A percentile compares a stretch with the other conserved stretches of the same genome.
Evolutionary conservation across 2,797 vertebrate genomes (phyloP).

Genomic region (Apogon hyalosoma): DNA sequence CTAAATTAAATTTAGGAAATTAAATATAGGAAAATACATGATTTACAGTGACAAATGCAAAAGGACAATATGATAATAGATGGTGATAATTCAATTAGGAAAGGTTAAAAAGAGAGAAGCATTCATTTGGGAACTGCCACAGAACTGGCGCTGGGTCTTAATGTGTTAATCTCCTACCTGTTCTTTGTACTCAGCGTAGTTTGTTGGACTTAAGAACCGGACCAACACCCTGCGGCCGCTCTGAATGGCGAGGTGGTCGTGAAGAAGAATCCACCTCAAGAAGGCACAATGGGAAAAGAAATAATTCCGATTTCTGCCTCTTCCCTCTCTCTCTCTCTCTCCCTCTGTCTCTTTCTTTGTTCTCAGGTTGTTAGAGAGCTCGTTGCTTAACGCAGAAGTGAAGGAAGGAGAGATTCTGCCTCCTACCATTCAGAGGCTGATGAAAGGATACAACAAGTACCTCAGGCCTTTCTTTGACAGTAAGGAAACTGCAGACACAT

Average conservation of each 20-base stretch:
- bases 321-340: conserved; percentile 8
- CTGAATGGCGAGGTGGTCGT: conserved; percentile 2
- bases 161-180: conserved; percentile 49
- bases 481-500: conserved; percentile 79
- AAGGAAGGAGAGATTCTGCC: conserved; percentile 90
- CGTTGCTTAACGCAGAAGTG: conserved; percentile 79
- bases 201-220: conserved; percentile 31
- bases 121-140: no score
- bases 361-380: conserved; percentile 83
- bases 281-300: conserved; percentile 22
- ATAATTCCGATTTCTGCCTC: conserved; percentile 28
- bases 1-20: no score
- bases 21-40: no score
- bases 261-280: conserved; percentile 39
- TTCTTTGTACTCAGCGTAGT: conserved; percentile 25
- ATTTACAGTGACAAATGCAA: no score
- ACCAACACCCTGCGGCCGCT: conserved; percentile 19
- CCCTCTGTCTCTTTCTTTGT: conserved; percentile 38
- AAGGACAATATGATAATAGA: no score
- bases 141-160: no score
- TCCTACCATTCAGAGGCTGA: conserved; percentile 92
- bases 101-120: no score
- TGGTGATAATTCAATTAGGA: no score
- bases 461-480: conserved; percentile 93
- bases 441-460: conserved; percentile 97